Conservation (phyloP, 2,113 vertebrate genomes). For the Tenebrosternarchus preto region DNA sequence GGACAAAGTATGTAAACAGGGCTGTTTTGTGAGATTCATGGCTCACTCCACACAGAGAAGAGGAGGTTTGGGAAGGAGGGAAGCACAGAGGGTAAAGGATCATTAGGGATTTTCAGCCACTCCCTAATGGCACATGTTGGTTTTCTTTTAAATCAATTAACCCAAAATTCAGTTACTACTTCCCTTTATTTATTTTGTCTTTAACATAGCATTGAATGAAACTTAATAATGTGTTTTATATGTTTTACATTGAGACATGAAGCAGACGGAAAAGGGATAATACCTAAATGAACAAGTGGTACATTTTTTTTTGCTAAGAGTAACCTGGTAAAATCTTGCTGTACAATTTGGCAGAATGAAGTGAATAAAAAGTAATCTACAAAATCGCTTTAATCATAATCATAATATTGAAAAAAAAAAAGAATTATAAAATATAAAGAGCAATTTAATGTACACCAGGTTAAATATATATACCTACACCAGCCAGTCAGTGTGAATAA, state of each 20-base stretch:
- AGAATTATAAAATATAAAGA: neutral
- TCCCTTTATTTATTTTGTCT: constrained; percentile 29
- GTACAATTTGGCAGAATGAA: neutral
- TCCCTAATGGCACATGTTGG: neutral
- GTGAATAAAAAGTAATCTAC: neutral
- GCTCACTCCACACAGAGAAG: neutral
- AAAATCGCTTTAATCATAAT: neutral
- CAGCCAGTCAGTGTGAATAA: neutral
- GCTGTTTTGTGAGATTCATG: constrained; percentile 44
- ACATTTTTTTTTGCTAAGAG: neutral
- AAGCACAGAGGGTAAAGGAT: neutral
- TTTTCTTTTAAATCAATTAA: neutral
- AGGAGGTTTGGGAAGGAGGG: neutral
- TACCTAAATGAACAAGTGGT: constrained; percentile 4
- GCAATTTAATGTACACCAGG: constrained; percentile 4
- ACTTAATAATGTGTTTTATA: neutral
- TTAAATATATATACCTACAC: constrained; percentile 25
- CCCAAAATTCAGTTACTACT: neutral
- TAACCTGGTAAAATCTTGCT: neutral
- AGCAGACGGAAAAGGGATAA: neutral
- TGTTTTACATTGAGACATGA: neutral
- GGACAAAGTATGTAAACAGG: constrained; percentile 69
- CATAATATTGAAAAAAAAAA: neutral
- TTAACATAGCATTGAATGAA: neutral
- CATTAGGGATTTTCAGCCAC: neutral